Evolutionary conservation across 2,113 vertebrate genomes (phyloP), one percentile per base, ranked within the genome.

Genomic region (Hippocampus guttulatus): DNA sequence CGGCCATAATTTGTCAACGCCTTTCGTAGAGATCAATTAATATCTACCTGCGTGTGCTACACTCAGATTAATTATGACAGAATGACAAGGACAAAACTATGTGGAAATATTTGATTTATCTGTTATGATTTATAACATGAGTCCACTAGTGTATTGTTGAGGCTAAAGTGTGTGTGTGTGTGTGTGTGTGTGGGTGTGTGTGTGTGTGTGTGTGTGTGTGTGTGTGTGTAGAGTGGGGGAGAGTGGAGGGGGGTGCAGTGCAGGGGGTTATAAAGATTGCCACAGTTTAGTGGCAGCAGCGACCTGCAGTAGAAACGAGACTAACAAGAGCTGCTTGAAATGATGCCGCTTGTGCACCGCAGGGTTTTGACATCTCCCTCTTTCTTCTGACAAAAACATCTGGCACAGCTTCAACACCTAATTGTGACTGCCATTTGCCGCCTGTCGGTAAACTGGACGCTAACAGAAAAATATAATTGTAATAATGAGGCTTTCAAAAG

Each of bases 311-410:
- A 73, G 69, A 77, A 80, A 72, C 80, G 76, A 77, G 82, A 81
- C 85, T 84, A 88, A 86, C 84, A 87, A 86, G 84, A 74, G 78
- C 75, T 81, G 79, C 81, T 83, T 86, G 79, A 80, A 84, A 68
- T 60, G 84, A 75, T 81, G 80, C 77, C 63, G 82, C 81, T 81
- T 87, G 86, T 85, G 86, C 87, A 83, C 83, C 75, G 43, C 72
- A 73, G 74, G 88, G 90, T 88, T 91, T 87, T 90, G 86, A 89
- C 88, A 89, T 88, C 82, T 82, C 86, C 85, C 80, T 21, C 82
- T 88, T 81, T 88, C 81, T 80, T 80, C 85, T 84, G 81, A 76
- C 58, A 76, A 77, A 84, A 90, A 90, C 91, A 91, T 89, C 90
- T 91, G 90, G 84, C 79, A 71, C 71, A 71, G 81, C 84, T 88